Evolutionary conservation across 2,797 vertebrate genomes (phyloP).

Genomic region (Trematomus bernacchii): DNA sequence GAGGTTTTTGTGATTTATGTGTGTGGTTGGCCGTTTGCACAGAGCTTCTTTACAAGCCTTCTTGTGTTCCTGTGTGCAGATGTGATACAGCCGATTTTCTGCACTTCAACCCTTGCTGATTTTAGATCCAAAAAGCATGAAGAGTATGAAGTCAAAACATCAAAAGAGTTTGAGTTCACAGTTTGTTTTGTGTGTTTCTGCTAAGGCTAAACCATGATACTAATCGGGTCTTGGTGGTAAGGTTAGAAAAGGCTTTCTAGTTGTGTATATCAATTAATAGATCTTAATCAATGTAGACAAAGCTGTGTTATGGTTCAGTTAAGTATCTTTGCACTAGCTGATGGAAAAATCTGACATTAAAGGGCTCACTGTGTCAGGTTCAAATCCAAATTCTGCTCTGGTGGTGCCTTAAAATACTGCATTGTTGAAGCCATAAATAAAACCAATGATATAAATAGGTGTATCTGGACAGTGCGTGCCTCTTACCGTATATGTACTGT

Average conservation of each 20-base stretch:
- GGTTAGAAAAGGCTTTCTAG: not conserved
- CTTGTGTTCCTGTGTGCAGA: conserved; percentile 23
- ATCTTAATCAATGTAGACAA: not conserved
- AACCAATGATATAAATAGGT: not conserved
- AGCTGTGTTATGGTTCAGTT: not conserved
- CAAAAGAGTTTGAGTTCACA: not conserved
- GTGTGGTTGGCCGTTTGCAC: not conserved
- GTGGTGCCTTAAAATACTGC: too few relatives aligned
- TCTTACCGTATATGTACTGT: conserved; percentile 95
- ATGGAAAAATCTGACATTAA: not conserved
- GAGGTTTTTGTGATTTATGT: not conserved
- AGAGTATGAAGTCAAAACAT: not conserved
- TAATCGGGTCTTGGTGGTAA: not conserved
- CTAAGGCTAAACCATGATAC: not conserved
- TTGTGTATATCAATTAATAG: not conserved
- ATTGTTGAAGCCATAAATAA: not conserved
- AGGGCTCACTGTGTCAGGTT: not conserved
- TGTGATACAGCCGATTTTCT: conserved; percentile 14
- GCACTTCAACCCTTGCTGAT: not conserved
- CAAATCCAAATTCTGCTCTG: not conserved
- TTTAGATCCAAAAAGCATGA: not conserved
- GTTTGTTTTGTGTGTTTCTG: not conserved
- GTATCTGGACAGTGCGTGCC: not conserved
- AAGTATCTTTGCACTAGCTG: not conserved
- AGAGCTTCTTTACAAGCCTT: conserved; percentile 18